These are phyloP conservation scores for Lytechinus pictus DNA, from an alignment of 35 echinoderm and acorn worm species.

Conservation along the genomic window DNA sequence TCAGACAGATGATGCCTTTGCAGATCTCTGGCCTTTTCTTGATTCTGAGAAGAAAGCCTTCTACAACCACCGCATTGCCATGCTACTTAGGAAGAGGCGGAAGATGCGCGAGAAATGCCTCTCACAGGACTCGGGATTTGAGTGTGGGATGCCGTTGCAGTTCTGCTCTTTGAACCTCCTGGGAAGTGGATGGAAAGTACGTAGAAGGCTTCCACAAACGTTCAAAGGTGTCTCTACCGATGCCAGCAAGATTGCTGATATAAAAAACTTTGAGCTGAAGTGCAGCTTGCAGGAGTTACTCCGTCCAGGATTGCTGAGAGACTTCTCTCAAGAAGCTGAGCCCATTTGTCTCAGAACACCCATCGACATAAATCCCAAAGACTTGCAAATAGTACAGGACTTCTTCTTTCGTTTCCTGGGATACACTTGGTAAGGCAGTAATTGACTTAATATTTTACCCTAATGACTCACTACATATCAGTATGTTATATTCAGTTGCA, in stretches of 20 bases:
- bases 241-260: background rate
- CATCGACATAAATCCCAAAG: background rate
- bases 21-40: background rate
- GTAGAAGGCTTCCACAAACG: background rate
- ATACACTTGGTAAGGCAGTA: background rate
- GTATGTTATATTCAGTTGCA: no score
- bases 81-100: background rate
- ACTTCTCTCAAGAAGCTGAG: background rate
- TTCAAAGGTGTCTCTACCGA: background rate
- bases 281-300: background rate
- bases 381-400: background rate
- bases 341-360: background rate
- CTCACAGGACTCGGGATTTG: background rate
- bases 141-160: background rate
- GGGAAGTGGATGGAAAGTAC: constrained; percentile 19
- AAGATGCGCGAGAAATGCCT: background rate
- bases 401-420: background rate
- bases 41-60: background rate
- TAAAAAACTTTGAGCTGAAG: background rate
- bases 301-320: background rate
- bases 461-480: no score
- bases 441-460: no score
- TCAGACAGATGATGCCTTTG: background rate
- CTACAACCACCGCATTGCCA: background rate
- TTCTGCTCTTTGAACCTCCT: constrained; percentile 23